These are phyloP conservation scores for Drosophila affinis DNA, from an alignment of 2,888 invertebrate genomes.

Conservation along the genomic window DNA sequence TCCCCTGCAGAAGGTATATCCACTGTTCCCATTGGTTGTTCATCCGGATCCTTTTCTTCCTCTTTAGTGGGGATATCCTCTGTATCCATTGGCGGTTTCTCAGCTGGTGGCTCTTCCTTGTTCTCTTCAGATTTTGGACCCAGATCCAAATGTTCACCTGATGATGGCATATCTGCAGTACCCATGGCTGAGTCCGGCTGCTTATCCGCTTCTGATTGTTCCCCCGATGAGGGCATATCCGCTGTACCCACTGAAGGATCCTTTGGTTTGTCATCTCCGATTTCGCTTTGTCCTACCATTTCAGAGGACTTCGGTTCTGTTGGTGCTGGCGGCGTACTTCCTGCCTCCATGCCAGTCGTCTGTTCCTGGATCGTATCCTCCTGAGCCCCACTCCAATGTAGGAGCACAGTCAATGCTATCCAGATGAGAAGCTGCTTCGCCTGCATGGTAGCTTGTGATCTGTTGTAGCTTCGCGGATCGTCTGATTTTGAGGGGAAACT, in stretches of 20 bases:
- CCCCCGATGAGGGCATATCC: neutral
- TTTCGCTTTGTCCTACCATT: neutral
- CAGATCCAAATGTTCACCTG: neutral
- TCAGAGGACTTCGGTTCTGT: neutral
- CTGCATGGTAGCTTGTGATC: conserved; percentile 42
- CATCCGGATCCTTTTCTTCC: neutral
- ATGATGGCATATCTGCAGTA: neutral
- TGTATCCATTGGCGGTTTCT: neutral
- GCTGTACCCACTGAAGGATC: too few species aligned
- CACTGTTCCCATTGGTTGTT: neutral
- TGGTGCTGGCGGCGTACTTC: neutral
- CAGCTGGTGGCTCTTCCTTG: too few species aligned
- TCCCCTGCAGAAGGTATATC: neutral
- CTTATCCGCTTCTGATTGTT: neutral
- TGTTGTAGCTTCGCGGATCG: conserved; percentile 6
- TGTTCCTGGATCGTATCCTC: conserved; percentile 25
- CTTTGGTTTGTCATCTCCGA: neutral
- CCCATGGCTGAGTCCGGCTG: neutral
- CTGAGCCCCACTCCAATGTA: conserved; percentile 30
- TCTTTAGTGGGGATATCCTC: neutral
- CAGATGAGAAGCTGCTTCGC: conserved; percentile 36
- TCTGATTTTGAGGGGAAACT: conserved; percentile 10
- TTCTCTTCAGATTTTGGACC: neutral
- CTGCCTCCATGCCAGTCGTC: conserved; percentile 3
- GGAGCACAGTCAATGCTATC: conserved; percentile 26